A percentile compares a stretch with the other conserved stretches of the same genome.
These are phyloP conservation scores for Melipona quadrifasciata DNA, from an alignment of 1,140 invertebrate species.

Conservation along the genomic window DNA sequence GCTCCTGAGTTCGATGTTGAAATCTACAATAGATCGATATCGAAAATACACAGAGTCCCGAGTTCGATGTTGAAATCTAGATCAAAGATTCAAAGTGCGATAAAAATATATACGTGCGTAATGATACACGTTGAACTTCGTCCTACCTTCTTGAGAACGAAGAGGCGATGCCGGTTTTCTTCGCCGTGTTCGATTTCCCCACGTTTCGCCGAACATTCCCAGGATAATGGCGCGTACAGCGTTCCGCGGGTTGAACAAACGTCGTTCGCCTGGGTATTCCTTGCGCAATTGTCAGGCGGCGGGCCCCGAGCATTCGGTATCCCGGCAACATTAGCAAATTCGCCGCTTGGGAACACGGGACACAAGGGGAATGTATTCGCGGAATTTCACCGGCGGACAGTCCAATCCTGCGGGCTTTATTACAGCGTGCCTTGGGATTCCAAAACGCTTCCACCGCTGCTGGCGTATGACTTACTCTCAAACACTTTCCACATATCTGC, in stretches of 20 bases:
- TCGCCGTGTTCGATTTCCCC: not conserved
- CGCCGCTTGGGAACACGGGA: not conserved
- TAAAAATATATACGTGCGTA: too few relatives aligned
- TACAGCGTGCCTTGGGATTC: not conserved
- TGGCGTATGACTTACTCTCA: too few relatives aligned
- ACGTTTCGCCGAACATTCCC: not conserved
- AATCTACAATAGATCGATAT: too few relatives aligned
- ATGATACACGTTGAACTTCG: too few relatives aligned
- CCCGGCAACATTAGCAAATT: conserved; percentile 15
- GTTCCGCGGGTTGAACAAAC: not conserved
- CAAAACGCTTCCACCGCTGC: not conserved
- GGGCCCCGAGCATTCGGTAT: not conserved
- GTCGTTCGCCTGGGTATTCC: not conserved
- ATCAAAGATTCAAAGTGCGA: too few relatives aligned
- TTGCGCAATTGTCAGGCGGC: not conserved
- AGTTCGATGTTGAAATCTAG: too few relatives aligned
- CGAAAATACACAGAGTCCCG: too few relatives aligned
- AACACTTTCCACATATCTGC: too few relatives aligned
- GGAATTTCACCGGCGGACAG: conserved; percentile 6
- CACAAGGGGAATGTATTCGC: not conserved
- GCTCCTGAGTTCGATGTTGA: too few relatives aligned
- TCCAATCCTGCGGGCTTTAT: conserved; percentile 28
- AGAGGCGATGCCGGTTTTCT: too few relatives aligned
- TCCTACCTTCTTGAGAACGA: too few relatives aligned
- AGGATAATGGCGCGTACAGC: too few relatives aligned